Percentiles rank a stretch among this genome's conserved stretches.
Evolutionary conservation across 2,888 invertebrate genomes (phyloP).

Genomic region (Leptopterna dolabrata): DNA sequence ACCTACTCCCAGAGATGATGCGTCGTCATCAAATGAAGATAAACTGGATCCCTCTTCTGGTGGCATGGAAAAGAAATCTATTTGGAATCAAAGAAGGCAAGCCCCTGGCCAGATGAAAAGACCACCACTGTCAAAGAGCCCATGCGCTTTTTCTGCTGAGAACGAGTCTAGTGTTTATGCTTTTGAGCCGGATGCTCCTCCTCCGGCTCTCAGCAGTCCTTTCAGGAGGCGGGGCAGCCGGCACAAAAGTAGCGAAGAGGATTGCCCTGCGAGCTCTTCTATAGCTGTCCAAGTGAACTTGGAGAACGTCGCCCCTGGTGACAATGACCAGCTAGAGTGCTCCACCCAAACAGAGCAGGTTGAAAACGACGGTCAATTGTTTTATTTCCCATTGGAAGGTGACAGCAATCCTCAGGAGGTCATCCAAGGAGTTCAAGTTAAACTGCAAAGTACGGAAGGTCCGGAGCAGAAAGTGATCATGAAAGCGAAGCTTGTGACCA

Average conservation of each 20-base stretch:
- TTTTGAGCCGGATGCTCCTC: constrained; percentile 74
- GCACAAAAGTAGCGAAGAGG: constrained; percentile 67
- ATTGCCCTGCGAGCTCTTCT: constrained; percentile 67
- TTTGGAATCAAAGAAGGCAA: constrained; percentile 70
- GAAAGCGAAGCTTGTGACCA: constrained; percentile 75
- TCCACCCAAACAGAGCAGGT: constrained; percentile 69
- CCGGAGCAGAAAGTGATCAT: constrained; percentile 74
- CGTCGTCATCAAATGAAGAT: constrained; percentile 59
- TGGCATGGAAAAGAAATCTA: constrained; percentile 59
- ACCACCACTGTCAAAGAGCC: constrained; percentile 67
- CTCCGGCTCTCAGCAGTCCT: constrained; percentile 71
- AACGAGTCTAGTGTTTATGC: constrained; percentile 80
- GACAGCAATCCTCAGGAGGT: constrained; percentile 65
- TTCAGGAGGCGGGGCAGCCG: constrained; percentile 70
- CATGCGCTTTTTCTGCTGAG: constrained; percentile 75
- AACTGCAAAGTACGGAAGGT: constrained; percentile 73
- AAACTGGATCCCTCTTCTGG: neutral
- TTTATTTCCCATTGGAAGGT: constrained; percentile 73
- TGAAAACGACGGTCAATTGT: constrained; percentile 72
- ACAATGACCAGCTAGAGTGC: constrained; percentile 60
- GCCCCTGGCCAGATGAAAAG: constrained; percentile 67
- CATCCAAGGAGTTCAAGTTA: constrained; percentile 74
- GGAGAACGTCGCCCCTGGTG: constrained; percentile 64
- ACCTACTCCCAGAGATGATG: constrained; percentile 60
- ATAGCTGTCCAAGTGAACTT: constrained; percentile 72